Conservation (phyloP, 2,113 vertebrate species). For the Catagonus wagneri region DNA sequence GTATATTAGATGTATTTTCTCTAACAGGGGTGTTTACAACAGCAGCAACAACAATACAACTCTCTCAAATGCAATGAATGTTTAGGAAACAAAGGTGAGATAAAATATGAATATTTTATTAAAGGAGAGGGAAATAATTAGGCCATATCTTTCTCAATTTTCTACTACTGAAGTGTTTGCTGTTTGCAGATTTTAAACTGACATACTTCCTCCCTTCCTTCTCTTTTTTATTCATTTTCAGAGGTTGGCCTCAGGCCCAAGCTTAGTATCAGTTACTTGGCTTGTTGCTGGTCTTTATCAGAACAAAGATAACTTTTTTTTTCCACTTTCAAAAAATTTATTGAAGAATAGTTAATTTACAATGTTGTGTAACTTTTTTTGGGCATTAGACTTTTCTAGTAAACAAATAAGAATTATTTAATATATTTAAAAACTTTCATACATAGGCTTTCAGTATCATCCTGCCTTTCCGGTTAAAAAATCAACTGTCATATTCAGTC, state of each 20-base stretch:
- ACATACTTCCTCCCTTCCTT: neutral
- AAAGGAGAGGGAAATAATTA: neutral
- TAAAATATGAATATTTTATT: constrained; percentile 25
- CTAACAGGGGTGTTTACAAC: neutral
- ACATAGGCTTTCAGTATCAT: neutral
- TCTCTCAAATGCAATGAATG: neutral
- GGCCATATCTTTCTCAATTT: neutral
- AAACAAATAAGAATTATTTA: neutral
- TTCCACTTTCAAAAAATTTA: too few species aligned
- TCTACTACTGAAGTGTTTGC: neutral
- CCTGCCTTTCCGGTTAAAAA: neutral
- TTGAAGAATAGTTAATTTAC: too few species aligned
- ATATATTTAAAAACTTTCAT: neutral
- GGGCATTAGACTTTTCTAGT: neutral
- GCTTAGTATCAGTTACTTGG: neutral
- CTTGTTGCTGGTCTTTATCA: neutral
- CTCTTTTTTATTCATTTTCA: neutral
- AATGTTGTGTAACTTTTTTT: neutral
- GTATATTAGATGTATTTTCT: neutral
- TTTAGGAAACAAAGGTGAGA: constrained; percentile 53
- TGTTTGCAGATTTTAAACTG: neutral
- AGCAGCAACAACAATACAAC: neutral
- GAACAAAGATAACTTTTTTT: neutral
- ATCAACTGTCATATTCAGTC: neutral
- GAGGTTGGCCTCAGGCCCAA: neutral